A percentile compares a stretch with the other conserved stretches of the same genome.
phyloP scores from a whole-genome alignment of 2,888 invertebrate species.

The Drosophila mimetica region DNA sequence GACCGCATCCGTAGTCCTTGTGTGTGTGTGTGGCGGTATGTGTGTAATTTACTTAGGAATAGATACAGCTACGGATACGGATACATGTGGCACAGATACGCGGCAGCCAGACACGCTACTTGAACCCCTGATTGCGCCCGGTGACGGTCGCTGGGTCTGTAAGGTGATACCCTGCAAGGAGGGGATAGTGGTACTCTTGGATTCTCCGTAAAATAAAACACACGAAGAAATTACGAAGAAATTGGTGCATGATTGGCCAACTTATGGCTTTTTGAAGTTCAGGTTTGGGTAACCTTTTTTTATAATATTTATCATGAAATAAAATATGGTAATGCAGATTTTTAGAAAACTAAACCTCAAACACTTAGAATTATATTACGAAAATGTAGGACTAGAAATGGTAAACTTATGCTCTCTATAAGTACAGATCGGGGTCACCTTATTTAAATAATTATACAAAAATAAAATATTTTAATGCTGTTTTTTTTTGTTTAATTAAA shows the following conservation, averaged over 20 bases:
- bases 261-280: background rate
- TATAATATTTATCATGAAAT: background rate
- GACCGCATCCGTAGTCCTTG: slow-evolving; percentile 22
- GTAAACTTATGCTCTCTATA: too few species aligned
- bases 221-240: too few species aligned
- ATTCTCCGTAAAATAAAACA: too few species aligned
- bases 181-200: too few species aligned
- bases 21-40: slow-evolving; percentile 18
- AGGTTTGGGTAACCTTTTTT: background rate
- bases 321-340: too few species aligned
- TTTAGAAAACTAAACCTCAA: too few species aligned
- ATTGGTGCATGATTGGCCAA: background rate
- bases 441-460: too few species aligned
- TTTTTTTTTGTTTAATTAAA: too few species aligned
- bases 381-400: background rate
- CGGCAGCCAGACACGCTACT: slow-evolving; percentile 56
- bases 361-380: too few species aligned
- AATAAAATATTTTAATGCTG: too few species aligned
- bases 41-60: slow-evolving; percentile 73
- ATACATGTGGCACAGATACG: slow-evolving; percentile 33
- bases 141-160: slow-evolving; percentile 41
- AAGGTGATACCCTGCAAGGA: slow-evolving; percentile 14
- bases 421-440: background rate
- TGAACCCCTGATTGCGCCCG: slow-evolving; percentile 66
- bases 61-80: slow-evolving; percentile 52